A percentile compares a stretch with the other conserved stretches of the same genome.
Evolutionary conservation across 92 coral and sea anemone genomes (phyloP).

Genomic region (Siderastrea siderea): DNA sequence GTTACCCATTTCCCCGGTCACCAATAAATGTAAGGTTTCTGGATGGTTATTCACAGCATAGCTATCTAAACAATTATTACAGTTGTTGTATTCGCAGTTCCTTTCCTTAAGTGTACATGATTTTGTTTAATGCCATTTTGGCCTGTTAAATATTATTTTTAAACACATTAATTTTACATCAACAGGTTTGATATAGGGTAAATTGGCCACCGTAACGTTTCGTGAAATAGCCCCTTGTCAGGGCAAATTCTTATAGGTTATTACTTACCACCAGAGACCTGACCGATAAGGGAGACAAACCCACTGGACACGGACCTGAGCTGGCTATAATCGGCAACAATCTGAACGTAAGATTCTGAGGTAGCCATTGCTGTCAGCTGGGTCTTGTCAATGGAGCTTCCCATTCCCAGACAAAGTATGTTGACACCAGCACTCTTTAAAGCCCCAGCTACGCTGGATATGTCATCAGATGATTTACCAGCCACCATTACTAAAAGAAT

Average conservation of each 20-base stretch:
- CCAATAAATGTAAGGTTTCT: too few relatives aligned
- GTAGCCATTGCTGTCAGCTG: constrained; percentile 82
- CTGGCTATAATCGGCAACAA: constrained; percentile 62
- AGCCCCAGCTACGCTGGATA: constrained; percentile 25
- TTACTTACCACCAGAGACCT: constrained; percentile 49
- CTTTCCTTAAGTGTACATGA: too few relatives aligned
- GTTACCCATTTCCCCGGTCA: too few relatives aligned
- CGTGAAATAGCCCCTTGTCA: too few relatives aligned
- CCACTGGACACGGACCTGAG: constrained; percentile 47
- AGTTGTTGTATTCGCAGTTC: too few relatives aligned
- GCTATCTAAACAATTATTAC: too few relatives aligned
- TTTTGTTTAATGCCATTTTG: too few relatives aligned
- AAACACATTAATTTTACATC: too few relatives aligned
- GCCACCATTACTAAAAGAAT: constrained; percentile 66
- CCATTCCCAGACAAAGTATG: constrained; percentile 66
- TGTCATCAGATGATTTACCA: constrained; percentile 64
- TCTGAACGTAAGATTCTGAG: constrained; percentile 63
- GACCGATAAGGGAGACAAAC: constrained; percentile 32
- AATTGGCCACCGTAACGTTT: too few relatives aligned
- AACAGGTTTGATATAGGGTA: too few relatives aligned
- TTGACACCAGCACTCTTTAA: constrained; percentile 50
- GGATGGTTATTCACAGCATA: too few relatives aligned
- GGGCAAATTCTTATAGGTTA: background rate
- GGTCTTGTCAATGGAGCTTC: constrained; percentile 62
- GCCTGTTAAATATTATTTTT: too few relatives aligned